A percentile compares a stretch with the other conserved stretches of the same genome.
These are phyloP conservation scores for Aldrovandia affinis DNA, from an alignment of 2,797 vertebrate genomes.

Conservation along the genomic window DNA sequence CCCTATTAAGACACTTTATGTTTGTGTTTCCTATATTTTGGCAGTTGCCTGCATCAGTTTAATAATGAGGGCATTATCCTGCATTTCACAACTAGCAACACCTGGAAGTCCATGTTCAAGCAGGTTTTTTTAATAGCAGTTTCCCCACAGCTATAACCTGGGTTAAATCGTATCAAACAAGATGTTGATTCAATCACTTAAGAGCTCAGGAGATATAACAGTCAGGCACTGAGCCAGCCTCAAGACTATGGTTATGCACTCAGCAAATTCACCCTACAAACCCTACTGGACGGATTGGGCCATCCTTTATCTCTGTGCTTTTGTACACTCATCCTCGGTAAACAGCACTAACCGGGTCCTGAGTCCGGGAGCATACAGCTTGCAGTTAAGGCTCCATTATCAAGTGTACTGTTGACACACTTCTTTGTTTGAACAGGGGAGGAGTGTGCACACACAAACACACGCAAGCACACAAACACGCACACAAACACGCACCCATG, in stretches of 20 bases:
- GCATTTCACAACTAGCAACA: too few species aligned
- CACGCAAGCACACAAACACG: background rate
- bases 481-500: too few species aligned
- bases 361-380: constrained; percentile 3
- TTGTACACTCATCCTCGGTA: constrained; percentile 40
- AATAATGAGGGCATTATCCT: too few species aligned
- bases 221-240: background rate
- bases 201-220: background rate
- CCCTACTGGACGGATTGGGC: background rate
- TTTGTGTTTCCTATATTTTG: too few species aligned
- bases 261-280: background rate
- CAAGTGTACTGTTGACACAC: constrained; percentile 40
- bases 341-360: constrained; percentile 14
- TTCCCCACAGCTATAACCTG: background rate
- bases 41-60: too few species aligned
- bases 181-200: background rate
- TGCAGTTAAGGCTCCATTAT: constrained; percentile 31
- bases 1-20: too few species aligned
- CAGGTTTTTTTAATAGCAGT: background rate
- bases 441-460: constrained; percentile 4
- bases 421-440: constrained; percentile 41
- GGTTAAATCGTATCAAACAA: background rate
- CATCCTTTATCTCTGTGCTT: constrained; percentile 38
- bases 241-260: background rate
- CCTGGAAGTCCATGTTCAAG: background rate